These are phyloP conservation scores for Calcarius lapponicus DNA, from an alignment of 2,797 vertebrate genomes.

Conservation along the genomic window DNA sequence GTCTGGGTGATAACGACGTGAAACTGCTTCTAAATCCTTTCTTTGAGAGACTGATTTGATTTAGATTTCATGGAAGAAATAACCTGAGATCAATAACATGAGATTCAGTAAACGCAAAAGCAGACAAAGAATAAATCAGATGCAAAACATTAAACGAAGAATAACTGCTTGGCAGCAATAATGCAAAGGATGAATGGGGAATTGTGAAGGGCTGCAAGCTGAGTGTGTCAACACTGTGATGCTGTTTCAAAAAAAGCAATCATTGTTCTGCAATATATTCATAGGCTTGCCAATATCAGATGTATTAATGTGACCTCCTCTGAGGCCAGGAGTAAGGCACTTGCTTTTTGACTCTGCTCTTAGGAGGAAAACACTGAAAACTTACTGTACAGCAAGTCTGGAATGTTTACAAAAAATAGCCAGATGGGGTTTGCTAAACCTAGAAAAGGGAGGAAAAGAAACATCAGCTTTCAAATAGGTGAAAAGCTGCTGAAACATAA, in stretches of 20 bases:
- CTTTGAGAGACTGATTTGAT: neutral
- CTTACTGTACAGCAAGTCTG: neutral
- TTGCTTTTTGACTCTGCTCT: neutral
- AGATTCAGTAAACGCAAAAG: neutral
- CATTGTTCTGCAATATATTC: slow-evolving; percentile 12
- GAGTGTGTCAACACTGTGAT: neutral
- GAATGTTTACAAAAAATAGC: neutral
- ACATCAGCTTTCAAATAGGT: neutral
- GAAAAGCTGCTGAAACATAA: neutral
- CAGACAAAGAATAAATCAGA: neutral
- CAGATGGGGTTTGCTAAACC: neutral
- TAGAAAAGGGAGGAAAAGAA: neutral
- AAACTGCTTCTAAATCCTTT: neutral
- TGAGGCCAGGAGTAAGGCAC: neutral
- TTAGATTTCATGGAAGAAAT: neutral
- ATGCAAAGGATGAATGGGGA: neutral
- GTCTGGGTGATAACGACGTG: neutral
- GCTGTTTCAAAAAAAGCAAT: neutral
- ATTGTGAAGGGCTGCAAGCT: neutral
- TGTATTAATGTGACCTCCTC: neutral
- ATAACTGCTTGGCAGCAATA: neutral
- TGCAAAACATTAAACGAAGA: neutral
- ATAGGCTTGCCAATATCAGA: neutral
- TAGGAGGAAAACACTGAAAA: neutral
- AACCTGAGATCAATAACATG: neutral